Conservation (phyloP, 2,797 vertebrate genomes). For the Neoniphon sammara region DNA sequence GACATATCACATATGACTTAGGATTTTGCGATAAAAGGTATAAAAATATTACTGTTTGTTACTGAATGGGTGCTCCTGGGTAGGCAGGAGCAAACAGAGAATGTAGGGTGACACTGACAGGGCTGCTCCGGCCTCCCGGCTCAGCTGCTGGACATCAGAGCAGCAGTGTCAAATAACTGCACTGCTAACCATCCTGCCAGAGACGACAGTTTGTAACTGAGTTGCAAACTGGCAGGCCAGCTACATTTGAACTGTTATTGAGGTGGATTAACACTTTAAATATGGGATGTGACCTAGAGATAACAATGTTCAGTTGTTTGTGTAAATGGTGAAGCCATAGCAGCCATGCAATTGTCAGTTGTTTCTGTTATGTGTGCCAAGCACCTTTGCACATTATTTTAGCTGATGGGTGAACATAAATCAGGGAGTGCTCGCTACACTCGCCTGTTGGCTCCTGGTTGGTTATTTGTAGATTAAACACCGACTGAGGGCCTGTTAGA, state of each 20-base stretch:
- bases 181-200: conserved; percentile 12
- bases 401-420: background rate
- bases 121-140: conserved; percentile 44
- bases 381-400: background rate
- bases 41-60: background rate
- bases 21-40: background rate
- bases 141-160: conserved; percentile 77
- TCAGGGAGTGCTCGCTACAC: background rate
- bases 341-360: background rate
- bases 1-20: background rate
- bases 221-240: conserved; percentile 48
- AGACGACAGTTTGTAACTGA: conserved; percentile 37
- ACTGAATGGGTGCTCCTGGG: background rate
- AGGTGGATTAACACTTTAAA: conserved; percentile 24
- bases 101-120: conserved; percentile 58
- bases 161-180: conserved; percentile 72
- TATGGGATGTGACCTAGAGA: conserved; percentile 34
- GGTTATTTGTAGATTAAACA: conserved; percentile 10
- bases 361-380: conserved; percentile 1
- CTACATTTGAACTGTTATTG: conserved; percentile 1
- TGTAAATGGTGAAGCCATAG: background rate
- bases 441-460: background rate
- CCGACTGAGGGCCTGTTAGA: conserved; percentile 23
- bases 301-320: conserved; percentile 7
- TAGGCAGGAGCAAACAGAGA: conserved; percentile 43